phyloP scores from a whole-genome alignment of 2,888 invertebrate species.

The Exocentrus adspersus region DNA sequence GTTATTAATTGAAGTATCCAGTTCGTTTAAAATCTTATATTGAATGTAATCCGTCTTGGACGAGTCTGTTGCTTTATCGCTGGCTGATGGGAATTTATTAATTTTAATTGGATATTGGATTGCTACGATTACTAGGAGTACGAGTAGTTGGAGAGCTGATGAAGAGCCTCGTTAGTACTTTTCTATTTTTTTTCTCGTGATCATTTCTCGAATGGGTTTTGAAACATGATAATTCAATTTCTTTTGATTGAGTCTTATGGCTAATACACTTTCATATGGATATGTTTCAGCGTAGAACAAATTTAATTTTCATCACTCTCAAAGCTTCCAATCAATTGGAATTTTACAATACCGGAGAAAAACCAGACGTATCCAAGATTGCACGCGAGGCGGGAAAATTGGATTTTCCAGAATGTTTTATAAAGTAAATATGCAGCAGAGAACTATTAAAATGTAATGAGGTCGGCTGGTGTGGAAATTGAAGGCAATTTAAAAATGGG shows the following conservation, averaged over 20 bases:
- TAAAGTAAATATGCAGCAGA: constrained; percentile 7
- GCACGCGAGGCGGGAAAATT: constrained; percentile 8
- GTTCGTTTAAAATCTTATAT: not conserved
- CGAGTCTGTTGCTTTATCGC: not conserved
- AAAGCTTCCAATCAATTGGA: constrained; percentile 49
- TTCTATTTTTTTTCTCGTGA: too few species aligned
- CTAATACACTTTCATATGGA: constrained; percentile 33
- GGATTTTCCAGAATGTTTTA: constrained; percentile 16
- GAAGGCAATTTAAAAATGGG: not conserved
- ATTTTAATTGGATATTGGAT: not conserved
- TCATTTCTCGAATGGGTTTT: too few species aligned
- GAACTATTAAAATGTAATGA: constrained; percentile 5
- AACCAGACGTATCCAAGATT: constrained; percentile 20
- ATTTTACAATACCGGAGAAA: constrained; percentile 49
- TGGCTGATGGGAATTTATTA: not conserved
- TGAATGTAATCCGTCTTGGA: not conserved
- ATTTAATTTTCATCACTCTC: constrained; percentile 41
- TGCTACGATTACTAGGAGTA: not conserved
- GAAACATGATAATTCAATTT: too few species aligned
- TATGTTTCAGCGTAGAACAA: too few species aligned
- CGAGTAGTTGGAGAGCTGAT: too few species aligned
- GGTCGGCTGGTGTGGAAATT: not conserved
- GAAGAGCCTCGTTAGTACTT: too few species aligned
- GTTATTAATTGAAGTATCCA: not conserved
- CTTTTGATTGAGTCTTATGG: constrained; percentile 41